A percentile compares a stretch with the other conserved stretches of the same genome.
These are phyloP conservation scores for Oryzias curvinotus DNA, from an alignment of 2,113 vertebrate genomes.

Conservation along the genomic window DNA sequence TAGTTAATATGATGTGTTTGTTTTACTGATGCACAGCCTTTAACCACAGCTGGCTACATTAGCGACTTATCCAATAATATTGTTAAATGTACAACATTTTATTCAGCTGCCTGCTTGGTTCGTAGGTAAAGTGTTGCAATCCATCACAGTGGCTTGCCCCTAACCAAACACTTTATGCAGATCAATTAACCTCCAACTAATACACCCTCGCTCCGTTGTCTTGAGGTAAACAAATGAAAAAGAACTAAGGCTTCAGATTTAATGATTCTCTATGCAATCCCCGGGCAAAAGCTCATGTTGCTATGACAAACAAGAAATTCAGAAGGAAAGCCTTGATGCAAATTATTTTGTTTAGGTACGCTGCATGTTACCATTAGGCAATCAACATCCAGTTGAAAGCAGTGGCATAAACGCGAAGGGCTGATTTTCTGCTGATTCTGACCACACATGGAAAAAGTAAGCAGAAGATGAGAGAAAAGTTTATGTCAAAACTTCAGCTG, in stretches of 20 bases:
- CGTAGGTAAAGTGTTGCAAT: constrained; percentile 58
- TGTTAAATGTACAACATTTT: constrained; percentile 49
- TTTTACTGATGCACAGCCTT: constrained; percentile 46
- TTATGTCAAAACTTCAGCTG: neutral
- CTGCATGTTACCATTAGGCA: neutral
- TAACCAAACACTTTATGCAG: constrained; percentile 39
- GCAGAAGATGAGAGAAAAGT: neutral
- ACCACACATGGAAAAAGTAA: neutral
- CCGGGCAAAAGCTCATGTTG: constrained; percentile 36
- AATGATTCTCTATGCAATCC: constrained; percentile 53
- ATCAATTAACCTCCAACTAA: constrained; percentile 63
- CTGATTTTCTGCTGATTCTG: neutral
- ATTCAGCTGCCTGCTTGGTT: constrained; percentile 48
- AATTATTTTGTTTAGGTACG: neutral
- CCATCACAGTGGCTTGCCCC: constrained; percentile 62
- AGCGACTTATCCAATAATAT: constrained; percentile 41
- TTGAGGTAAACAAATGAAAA: constrained; percentile 43
- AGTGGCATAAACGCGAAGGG: neutral
- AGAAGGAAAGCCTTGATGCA: neutral
- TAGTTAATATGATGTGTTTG: constrained; percentile 63
- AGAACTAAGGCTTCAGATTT: constrained; percentile 51
- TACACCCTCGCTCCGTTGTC: constrained; percentile 25
- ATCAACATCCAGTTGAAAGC: neutral
- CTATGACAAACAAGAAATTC: constrained; percentile 5
- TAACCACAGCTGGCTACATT: constrained; percentile 54